A percentile compares a stretch with the other conserved stretches of the same genome.
phyloP scores from a whole-genome alignment of 2,113 vertebrate species.

The Laterallus jamaicensis region DNA sequence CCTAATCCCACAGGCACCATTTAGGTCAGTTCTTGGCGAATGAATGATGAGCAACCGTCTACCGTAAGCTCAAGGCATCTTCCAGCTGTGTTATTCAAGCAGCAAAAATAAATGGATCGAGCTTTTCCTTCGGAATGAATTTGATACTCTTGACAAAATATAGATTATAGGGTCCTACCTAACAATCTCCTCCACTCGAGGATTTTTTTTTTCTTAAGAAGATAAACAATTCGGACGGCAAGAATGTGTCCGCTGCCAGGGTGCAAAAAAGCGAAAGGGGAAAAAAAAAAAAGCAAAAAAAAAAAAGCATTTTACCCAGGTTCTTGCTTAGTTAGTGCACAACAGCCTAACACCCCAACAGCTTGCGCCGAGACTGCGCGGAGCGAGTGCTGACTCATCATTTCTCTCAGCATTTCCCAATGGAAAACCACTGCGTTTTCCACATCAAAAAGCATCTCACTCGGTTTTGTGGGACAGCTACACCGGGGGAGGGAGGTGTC shows the following conservation, averaged over 20 bases:
- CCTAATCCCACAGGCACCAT: slow-evolving; percentile 83
- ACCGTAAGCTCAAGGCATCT: slow-evolving; percentile 69
- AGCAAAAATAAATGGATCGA: slow-evolving; percentile 73
- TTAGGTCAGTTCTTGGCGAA: slow-evolving; percentile 78
- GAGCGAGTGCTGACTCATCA: neutral
- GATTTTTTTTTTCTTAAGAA: neutral
- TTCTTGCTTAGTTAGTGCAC: neutral
- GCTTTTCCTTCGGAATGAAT: slow-evolving; percentile 71
- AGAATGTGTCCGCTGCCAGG: neutral
- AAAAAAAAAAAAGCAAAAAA: fast-evolving
- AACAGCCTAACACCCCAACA: neutral
- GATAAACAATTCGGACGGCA: neutral
- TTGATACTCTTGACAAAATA: slow-evolving; percentile 70
- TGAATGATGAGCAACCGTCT: slow-evolving; percentile 76
- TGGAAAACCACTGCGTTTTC: neutral
- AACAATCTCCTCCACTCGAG: neutral
- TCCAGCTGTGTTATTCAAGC: slow-evolving; percentile 76
- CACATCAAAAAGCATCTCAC: neutral
- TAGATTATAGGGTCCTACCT: slow-evolving; percentile 44
- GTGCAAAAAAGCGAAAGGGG: fast-evolving
- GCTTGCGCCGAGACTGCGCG: neutral
- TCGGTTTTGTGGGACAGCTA: neutral
- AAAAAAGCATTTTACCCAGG: neutral
- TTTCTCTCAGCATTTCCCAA: neutral
- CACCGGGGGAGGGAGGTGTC: neutral